Evolutionary conservation across 2,888 invertebrate genomes (phyloP).

Genomic region (Lasiommata megera): DNA sequence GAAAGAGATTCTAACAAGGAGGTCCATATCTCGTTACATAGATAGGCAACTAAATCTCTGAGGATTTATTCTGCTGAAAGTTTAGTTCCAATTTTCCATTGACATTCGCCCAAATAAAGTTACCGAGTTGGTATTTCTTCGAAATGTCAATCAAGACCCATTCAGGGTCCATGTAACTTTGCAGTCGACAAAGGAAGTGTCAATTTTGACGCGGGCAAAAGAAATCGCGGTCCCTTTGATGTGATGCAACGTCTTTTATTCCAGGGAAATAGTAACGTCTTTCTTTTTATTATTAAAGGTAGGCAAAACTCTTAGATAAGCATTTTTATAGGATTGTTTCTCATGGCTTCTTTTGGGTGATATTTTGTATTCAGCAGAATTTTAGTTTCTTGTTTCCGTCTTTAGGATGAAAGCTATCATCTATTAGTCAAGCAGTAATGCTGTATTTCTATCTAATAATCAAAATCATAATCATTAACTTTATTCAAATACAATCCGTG

Average conservation of each 20-base stretch:
- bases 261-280: neutral
- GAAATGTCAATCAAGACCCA: slow-evolving; percentile 36
- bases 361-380: no score
- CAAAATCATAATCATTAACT: no score
- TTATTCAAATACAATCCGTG: no score
- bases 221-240: slow-evolving; percentile 24
- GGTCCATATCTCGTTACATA: neutral
- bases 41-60: slow-evolving; percentile 5
- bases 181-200: slow-evolving; percentile 35
- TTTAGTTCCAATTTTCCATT: slow-evolving; percentile 26
- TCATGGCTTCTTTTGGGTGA: no score
- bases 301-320: neutral
- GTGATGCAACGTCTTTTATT: slow-evolving; percentile 6
- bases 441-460: no score
- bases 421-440: no score
- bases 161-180: slow-evolving; percentile 30
- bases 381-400: no score
- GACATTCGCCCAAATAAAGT: slow-evolving; percentile 32
- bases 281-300: slow-evolving; percentile 3
- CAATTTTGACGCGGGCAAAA: slow-evolving; percentile 37
- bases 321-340: neutral
- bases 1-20: no score
- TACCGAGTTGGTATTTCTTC: slow-evolving; percentile 28
- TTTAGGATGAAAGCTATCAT: no score
- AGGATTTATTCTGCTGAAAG: slow-evolving; percentile 19